A percentile compares a stretch with the other conserved stretches of the same genome.
These are phyloP conservation scores for Megamerina dolium DNA, from an alignment of 2,888 invertebrate genomes.

Conservation along the genomic window DNA sequence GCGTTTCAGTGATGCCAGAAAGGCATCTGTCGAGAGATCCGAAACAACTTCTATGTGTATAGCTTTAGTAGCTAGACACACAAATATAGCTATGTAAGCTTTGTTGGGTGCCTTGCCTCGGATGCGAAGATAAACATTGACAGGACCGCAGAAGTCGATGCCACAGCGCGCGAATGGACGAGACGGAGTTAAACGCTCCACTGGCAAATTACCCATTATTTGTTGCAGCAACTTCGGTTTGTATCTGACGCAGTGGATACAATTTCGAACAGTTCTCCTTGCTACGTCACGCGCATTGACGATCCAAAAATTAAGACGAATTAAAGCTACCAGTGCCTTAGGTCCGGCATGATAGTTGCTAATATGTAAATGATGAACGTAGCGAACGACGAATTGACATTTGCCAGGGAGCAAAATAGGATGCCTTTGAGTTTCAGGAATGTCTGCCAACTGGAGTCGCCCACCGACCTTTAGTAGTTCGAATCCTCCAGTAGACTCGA, in stretches of 20 bases:
- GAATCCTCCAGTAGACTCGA: constrained; percentile 10
- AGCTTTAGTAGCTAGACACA: constrained; percentile 15
- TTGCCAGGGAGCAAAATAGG: constrained; percentile 10
- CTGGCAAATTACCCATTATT: constrained; percentile 12
- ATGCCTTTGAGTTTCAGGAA: constrained; percentile 9
- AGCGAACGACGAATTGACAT: constrained; percentile 7
- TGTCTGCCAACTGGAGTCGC: constrained; percentile 6
- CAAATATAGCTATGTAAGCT: constrained; percentile 13
- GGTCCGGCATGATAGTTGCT: constrained; percentile 17
- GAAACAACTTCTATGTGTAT: constrained; percentile 17
- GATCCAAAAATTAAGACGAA: constrained; percentile 16
- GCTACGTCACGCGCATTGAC: constrained; percentile 8
- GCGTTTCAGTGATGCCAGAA: constrained; percentile 11
- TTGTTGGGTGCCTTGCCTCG: constrained; percentile 11
- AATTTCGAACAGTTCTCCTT: background rate
- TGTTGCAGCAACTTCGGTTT: constrained; percentile 16
- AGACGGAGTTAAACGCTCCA: constrained; percentile 9
- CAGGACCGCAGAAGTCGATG: constrained; percentile 14
- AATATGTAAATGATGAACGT: constrained; percentile 13
- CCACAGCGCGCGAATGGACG: constrained; percentile 13
- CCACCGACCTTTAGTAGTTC: constrained; percentile 16
- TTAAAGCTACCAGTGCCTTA: constrained; percentile 12
- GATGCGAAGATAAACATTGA: constrained; percentile 10
- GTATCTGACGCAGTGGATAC: constrained; percentile 2
- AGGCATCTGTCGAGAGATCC: constrained; percentile 15